phyloP scores from a whole-genome alignment of 2,113 vertebrate genomes.

The Mus pahari region DNA sequence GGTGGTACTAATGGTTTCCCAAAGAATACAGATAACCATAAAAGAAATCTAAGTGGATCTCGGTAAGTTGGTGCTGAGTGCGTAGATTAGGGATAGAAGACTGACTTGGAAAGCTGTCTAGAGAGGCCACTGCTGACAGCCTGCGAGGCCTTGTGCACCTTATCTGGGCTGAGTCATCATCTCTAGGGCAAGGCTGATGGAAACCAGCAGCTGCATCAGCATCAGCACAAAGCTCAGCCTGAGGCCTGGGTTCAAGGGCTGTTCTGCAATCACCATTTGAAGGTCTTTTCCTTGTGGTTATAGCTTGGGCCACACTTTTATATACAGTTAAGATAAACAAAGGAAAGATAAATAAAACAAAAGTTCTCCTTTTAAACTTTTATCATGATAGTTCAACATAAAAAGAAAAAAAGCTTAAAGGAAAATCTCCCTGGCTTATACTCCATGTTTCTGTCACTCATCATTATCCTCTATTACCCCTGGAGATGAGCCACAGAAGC shows the following conservation, averaged over 20 bases:
- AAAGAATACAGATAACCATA: not conserved
- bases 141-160: not conserved
- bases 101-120: not conserved
- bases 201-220: not conserved
- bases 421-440: not conserved
- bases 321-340: not conserved
- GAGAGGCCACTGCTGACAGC: not conserved
- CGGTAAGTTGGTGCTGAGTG: not conserved
- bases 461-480: too few species aligned
- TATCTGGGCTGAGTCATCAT: slow-evolving; percentile 31
- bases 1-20: not conserved
- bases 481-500: not conserved
- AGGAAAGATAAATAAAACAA: not conserved
- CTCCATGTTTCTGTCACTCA: not conserved
- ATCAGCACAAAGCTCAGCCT: not conserved
- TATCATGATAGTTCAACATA: not conserved
- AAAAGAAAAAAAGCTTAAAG: not conserved
- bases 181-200: not conserved
- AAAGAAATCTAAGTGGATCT: not conserved
- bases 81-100: not conserved
- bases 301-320: not conserved
- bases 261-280: not conserved
- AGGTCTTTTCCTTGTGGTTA: not conserved
- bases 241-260: not conserved
- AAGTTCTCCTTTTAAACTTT: not conserved